phyloP scores from a whole-genome alignment of 2,113 vertebrate genomes.

The Jacana jacana region DNA sequence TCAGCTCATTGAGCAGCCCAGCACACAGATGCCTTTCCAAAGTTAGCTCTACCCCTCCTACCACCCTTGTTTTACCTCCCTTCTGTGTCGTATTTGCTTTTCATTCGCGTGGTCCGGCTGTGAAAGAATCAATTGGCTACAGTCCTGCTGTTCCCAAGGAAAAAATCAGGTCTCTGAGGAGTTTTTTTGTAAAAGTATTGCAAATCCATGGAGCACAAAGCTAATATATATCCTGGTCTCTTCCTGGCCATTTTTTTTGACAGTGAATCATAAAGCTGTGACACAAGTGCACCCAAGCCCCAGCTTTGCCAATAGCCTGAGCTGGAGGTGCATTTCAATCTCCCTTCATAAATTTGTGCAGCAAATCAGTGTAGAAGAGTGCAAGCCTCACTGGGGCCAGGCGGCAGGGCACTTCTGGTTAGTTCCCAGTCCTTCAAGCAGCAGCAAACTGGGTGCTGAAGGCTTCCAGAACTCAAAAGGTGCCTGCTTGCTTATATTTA shows the following conservation, averaged over 20 bases:
- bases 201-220: neutral
- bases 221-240: neutral
- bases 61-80: neutral
- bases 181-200: neutral
- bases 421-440: neutral
- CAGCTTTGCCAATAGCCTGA: neutral
- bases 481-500: neutral
- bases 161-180: neutral
- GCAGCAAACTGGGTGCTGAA: neutral
- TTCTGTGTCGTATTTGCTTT: neutral
- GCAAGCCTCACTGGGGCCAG: fast-evolving
- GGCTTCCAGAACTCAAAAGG: neutral
- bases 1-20: neutral
- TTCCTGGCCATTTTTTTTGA: neutral
- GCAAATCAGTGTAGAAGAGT: neutral
- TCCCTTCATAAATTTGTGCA: neutral
- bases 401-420: neutral
- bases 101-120: neutral
- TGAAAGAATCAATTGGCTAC: neutral
- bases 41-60: neutral
- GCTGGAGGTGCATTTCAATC: neutral
- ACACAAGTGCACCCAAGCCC: fast-evolving
- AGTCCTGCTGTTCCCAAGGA: neutral
- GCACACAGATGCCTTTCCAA: neutral
- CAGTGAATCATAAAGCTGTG: neutral